Base-by-base conservation (phyloP, 53 echinoderm and acorn worm species). In the Astropecten irregularis region DNA sequence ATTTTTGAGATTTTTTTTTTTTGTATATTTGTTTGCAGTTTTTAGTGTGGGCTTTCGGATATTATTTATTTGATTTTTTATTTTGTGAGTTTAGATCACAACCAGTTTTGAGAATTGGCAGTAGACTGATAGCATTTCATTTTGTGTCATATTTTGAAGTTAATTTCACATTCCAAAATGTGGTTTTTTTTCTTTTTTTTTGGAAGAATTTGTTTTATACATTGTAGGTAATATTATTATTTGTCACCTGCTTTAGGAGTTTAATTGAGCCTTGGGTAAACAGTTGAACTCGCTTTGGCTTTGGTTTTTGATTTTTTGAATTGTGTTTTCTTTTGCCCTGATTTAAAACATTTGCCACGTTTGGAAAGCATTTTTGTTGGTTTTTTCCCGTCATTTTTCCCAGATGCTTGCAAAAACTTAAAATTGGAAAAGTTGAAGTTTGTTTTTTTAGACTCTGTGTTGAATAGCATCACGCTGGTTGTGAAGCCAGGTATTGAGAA, bases 141-240 rank as follows among this genome's bases (percentile, higher is more conserved):
- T 68, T 40, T 23, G 25, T n/a, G 2, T 32, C 46, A 3, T 50
- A 42, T 44, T 68, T 68, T 25, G 21, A 46, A 23, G 49, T 71
- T 40, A 62, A 79, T 79, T 79, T 79, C 61, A 49, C 79, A 79
- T 79, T 61, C 39, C 79, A 61, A 79, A 66, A 69, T 69, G 32
- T 30, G 25, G 18, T 35, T 35, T 64, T 33, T 30, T 27, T 32
- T n/a, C 21, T 32, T 37, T 36, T 67, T 40, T 67, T 67, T 18
- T 32, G n/a, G n/a, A n/a, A n/a, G n/a, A n/a, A n/a, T n/a, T n/a
- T n/a, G n/a, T n/a, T n/a, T n/a, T n/a, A n/a, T n/a, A n/a, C n/a
- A n/a, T n/a, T n/a, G n/a, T n/a, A n/a, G n/a, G n/a, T n/a, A n/a
- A n/a, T n/a, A n/a, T n/a, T n/a, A n/a, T n/a, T n/a, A n/a, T n/a